Evolutionary conservation across 92 coral and sea anemone genomes (phyloP).

Genomic region (Parazoanthus darwini): DNA sequence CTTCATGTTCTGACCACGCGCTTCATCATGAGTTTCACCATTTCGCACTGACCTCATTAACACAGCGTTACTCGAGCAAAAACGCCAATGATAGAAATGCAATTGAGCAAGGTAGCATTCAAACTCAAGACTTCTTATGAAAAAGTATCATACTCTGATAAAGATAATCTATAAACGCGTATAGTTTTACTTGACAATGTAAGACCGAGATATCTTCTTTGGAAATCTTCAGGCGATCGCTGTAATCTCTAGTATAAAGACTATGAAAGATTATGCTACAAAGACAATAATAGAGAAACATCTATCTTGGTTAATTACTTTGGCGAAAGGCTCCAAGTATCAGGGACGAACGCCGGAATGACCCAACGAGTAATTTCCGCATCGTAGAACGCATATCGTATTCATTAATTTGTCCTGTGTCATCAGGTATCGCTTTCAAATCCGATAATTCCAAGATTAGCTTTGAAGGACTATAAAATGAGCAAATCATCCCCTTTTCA

Average conservation of each 20-base stretch:
- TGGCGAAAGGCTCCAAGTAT: slow-evolving; percentile 17
- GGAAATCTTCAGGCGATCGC: not conserved
- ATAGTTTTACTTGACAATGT: not conserved
- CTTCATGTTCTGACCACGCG: too few species aligned
- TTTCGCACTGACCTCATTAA: too few species aligned
- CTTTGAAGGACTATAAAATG: slow-evolving; percentile 1
- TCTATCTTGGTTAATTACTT: not conserved
- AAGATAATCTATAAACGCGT: not conserved
- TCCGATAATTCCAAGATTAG: slow-evolving; percentile 40
- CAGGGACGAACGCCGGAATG: slow-evolving; percentile 7
- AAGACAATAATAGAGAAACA: not conserved
- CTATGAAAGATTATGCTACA: not conserved
- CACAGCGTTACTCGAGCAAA: too few species aligned
- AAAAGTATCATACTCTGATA: not conserved
- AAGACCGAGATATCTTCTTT: too few species aligned
- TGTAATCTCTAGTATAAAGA: not conserved
- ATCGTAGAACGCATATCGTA: not conserved
- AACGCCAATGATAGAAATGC: too few species aligned
- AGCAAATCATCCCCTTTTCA: not conserved
- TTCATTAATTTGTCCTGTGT: slow-evolving; percentile 27
- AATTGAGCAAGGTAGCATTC: too few species aligned
- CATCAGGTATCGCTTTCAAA: slow-evolving; percentile 28
- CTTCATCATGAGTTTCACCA: too few species aligned
- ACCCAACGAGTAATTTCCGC: slow-evolving; percentile 27
- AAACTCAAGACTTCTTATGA: too few species aligned